These are phyloP conservation scores for Callipepla californica DNA, from an alignment of 2,113 vertebrate genomes.

Conservation along the genomic window DNA sequence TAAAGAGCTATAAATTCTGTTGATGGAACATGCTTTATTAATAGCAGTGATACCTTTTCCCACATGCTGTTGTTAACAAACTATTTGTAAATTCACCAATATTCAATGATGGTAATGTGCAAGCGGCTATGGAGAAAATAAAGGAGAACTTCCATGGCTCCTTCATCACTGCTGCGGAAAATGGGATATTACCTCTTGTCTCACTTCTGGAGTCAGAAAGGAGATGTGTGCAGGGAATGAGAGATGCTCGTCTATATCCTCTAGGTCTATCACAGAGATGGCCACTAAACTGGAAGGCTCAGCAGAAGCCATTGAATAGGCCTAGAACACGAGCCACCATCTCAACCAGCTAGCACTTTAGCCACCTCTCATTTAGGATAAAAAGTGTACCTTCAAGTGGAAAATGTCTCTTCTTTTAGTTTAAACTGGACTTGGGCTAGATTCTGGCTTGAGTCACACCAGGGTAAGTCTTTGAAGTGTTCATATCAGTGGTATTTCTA, in stretches of 20 bases:
- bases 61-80: neutral
- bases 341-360: neutral
- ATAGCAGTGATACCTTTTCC: constrained; percentile 45
- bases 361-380: neutral
- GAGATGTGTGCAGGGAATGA: neutral
- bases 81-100: neutral
- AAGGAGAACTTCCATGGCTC: neutral
- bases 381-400: neutral
- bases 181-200: neutral
- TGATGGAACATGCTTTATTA: constrained; percentile 15
- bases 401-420: neutral
- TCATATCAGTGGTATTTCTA: neutral
- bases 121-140: neutral
- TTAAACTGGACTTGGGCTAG: neutral
- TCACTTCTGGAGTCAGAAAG: neutral
- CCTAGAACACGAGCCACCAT: neutral
- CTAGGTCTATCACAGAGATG: neutral
- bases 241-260: neutral
- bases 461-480: neutral
- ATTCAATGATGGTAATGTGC: neutral
- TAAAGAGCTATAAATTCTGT: constrained; percentile 25
- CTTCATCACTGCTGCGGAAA: neutral
- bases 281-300: neutral
- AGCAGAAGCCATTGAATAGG: neutral
- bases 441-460: neutral